phyloP scores from a whole-genome alignment of 1,140 invertebrate genomes.

The Cylas formicarius region DNA sequence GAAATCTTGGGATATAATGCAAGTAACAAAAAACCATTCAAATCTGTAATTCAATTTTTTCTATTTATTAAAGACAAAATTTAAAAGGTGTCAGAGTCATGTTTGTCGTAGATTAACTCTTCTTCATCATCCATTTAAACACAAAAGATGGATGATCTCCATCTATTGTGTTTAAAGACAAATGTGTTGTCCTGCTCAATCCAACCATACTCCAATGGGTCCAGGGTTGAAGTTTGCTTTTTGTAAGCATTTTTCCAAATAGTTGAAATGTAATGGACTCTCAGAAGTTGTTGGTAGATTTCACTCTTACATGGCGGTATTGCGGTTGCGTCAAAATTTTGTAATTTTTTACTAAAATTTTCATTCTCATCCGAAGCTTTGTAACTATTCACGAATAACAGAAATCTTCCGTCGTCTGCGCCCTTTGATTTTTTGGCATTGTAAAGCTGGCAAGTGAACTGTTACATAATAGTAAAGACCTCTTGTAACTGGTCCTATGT shows the following conservation, averaged over 20 bases:
- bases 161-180: slow-evolving; percentile 28
- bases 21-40: too few relatives aligned
- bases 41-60: too few relatives aligned
- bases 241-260: slow-evolving; percentile 32
- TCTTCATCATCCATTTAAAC: too few relatives aligned
- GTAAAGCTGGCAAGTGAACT: slow-evolving; percentile 19
- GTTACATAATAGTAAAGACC: slow-evolving; percentile 15
- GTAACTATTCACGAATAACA: slow-evolving; percentile 25
- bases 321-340: slow-evolving; percentile 25
- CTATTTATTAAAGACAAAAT: too few relatives aligned
- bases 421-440: slow-evolving; percentile 23
- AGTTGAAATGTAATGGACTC: slow-evolving; percentile 25
- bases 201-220: slow-evolving; percentile 27
- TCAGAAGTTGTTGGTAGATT: slow-evolving; percentile 24
- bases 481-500: too few relatives aligned
- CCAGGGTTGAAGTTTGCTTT: slow-evolving; percentile 17
- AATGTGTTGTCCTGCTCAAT: slow-evolving; percentile 19
- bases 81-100: too few relatives aligned
- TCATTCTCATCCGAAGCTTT: slow-evolving; percentile 24
- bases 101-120: too few relatives aligned
- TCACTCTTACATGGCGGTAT: slow-evolving; percentile 26
- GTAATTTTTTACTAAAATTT: slow-evolving; percentile 24
- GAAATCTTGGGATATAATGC: too few relatives aligned
- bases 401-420: slow-evolving; percentile 25
- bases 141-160: too few relatives aligned